phyloP scores from a whole-genome alignment of 2,113 vertebrate species.

The Leucopternis melanops region DNA sequence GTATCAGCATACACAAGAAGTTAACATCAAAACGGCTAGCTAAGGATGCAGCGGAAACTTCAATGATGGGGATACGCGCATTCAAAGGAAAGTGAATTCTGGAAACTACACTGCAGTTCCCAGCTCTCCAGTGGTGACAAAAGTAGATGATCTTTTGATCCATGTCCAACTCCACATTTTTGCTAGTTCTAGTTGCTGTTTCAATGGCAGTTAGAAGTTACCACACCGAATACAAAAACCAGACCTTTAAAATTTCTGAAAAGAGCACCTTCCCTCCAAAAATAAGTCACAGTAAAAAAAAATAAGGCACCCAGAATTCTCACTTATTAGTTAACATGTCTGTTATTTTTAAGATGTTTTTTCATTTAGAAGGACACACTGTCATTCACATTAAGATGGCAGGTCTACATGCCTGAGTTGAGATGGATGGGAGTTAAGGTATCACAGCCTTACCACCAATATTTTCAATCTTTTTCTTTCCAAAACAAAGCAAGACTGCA shows the following conservation, averaged over 20 bases:
- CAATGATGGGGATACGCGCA: accelerated
- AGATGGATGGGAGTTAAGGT: not conserved
- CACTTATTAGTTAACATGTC: not conserved
- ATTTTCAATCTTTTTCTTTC: not conserved
- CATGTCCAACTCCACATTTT: not conserved
- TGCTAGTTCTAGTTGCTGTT: not conserved
- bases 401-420: not conserved
- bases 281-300: not conserved
- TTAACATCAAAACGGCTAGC: slow-evolving; percentile 10
- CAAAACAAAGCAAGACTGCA: not conserved
- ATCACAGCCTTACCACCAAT: not conserved
- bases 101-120: not conserved
- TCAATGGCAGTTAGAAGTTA: not conserved
- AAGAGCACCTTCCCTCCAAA: not conserved
- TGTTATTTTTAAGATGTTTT: not conserved
- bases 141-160: not conserved
- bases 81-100: not conserved
- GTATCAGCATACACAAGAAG: slow-evolving; percentile 4
- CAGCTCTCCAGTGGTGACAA: not conserved
- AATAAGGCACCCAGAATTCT: not conserved
- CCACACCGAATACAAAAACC: accelerated
- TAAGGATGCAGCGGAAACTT: accelerated
- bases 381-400: not conserved
- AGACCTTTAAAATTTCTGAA: not conserved
- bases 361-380: not conserved